Evolutionary conservation across 2,113 vertebrate species (phyloP), one percentile per base, ranked within the genome.

Genomic region (Terrapene triunguis): DNA sequence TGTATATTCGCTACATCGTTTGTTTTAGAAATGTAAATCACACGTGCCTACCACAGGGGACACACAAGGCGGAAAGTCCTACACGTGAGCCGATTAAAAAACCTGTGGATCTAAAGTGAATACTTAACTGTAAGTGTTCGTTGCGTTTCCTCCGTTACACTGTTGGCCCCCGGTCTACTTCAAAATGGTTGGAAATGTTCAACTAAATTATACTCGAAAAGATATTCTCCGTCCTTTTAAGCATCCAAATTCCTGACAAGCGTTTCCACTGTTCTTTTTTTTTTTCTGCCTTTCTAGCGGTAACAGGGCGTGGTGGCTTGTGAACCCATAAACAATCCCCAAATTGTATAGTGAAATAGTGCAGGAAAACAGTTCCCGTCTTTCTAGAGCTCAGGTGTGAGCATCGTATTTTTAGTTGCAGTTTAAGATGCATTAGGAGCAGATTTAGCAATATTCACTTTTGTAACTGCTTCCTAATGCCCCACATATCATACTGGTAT

Each of bases 21-120:
- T 90, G 86, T 72, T 93, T 97, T 96, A 91, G 86, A 95, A 96
- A 97, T 94, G 88, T 88, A 92, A 96, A 96, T 95, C 91, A 94
- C 86, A 27, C 97, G 85, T 94, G 84, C 87, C 59, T 87, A 88
- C 89, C 88, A 59, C 92, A 84, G 62, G 78, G 84, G 92, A 38
- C 57, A 42, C 89, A 76, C 90, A 89, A 55, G 51, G 35, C 17
- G 14, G 62, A 55, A 96, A 80, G 25, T 79, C 86, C 85, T 32
- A 38, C 79, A 4, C 84, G 82, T 84, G 51, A 90, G 48, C 8
- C 85, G 88, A 93, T 44, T 80, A 55, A 81, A 87, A 87, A 94
- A 91, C 48, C 24, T 21, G 17, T 74, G 54, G 27, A 80, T 87
- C 79, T 54, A 82, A 79, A 90, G 57, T 47, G 53, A 94, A 65